phyloP scores from a whole-genome alignment of 92 coral and sea anemone genomes.

The Pocillopora grandis region DNA sequence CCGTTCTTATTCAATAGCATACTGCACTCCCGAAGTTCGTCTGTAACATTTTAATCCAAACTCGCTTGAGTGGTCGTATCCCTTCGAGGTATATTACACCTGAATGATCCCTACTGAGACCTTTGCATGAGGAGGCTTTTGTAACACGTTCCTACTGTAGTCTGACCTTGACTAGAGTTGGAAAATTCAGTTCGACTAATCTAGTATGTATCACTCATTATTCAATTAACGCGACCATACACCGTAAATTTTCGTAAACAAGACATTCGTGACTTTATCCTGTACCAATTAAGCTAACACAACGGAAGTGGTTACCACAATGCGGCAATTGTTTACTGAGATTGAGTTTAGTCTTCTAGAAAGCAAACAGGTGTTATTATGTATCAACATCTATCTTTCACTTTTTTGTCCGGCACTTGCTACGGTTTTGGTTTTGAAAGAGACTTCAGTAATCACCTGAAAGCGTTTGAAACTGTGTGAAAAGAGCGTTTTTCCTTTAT shows the following conservation, averaged over 20 bases:
- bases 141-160: not conserved
- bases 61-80: not conserved
- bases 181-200: not conserved
- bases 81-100: not conserved
- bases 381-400: not conserved
- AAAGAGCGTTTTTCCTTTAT: no score
- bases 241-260: constrained; percentile 16
- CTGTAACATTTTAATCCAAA: not conserved
- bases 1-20: not conserved
- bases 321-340: not conserved
- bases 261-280: constrained; percentile 11
- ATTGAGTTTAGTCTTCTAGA: not conserved
- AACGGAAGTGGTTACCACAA: not conserved
- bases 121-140: not conserved
- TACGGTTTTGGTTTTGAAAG: no score
- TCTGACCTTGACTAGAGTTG: not conserved
- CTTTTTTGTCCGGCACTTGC: no score
- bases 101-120: constrained; percentile 6
- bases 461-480: no score
- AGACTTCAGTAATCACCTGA: no score
- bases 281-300: not conserved
- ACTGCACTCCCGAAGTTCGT: not conserved
- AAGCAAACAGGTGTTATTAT: not conserved
- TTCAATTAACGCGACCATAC: constrained; percentile 4
- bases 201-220: not conserved